Conservation (phyloP, 2,113 vertebrate genomes). For the Tupaia chinensis region DNA sequence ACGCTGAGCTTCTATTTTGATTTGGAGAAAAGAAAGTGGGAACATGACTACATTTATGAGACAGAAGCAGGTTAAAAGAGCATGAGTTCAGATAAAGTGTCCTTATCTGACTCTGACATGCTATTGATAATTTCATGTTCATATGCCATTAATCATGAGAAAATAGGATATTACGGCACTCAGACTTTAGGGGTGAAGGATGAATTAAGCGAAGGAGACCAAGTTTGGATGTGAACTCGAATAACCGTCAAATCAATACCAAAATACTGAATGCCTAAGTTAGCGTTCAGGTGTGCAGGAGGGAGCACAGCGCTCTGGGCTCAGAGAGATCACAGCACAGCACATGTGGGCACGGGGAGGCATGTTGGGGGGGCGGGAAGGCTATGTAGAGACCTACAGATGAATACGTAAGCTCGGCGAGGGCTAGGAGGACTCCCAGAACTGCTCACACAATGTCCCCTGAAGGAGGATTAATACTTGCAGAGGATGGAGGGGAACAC, state of each 20-base stretch:
- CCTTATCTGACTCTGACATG: not conserved
- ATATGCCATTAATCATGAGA: not conserved
- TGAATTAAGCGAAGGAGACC: rapidly evolving
- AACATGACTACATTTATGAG: not conserved
- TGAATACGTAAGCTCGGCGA: too few relatives aligned
- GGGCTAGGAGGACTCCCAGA: not conserved
- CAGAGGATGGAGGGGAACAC: not conserved
- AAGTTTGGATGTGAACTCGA: not conserved
- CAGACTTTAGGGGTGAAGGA: rapidly evolving
- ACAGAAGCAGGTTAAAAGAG: not conserved
- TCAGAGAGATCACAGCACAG: not conserved
- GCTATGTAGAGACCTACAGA: too few relatives aligned
- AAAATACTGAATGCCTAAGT: not conserved
- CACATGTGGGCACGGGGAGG: rapidly evolving
- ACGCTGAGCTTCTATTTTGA: not conserved
- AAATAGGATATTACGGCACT: not conserved
- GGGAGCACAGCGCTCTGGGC: not conserved
- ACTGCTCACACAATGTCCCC: rapidly evolving
- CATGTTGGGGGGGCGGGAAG: too few relatives aligned
- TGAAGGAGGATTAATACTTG: not conserved
- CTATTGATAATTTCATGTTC: rapidly evolving
- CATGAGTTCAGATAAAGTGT: not conserved
- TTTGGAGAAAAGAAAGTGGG: not conserved
- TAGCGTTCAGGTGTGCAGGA: too few relatives aligned
- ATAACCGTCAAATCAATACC: not conserved